phyloP scores from a whole-genome alignment of 2,797 vertebrate species.

The Helarctos malayanus region DNA sequence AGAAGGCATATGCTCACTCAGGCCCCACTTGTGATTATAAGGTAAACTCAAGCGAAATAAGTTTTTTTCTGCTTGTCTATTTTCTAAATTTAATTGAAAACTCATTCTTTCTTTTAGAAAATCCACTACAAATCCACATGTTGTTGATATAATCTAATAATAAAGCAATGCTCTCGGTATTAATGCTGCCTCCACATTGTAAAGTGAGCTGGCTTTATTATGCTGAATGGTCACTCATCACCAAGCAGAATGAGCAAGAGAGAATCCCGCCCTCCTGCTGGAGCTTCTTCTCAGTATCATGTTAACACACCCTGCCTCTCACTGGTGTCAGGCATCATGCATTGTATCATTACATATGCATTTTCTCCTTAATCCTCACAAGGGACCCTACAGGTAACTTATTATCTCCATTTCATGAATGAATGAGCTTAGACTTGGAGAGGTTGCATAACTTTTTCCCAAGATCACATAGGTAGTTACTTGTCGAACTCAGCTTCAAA shows the following conservation, averaged over 20 bases:
- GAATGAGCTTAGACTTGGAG: background rate
- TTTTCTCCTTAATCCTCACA: background rate
- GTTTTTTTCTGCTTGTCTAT: background rate
- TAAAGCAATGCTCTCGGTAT: background rate
- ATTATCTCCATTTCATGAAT: background rate
- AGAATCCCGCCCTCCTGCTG: background rate
- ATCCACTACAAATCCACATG: background rate
- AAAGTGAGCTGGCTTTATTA: background rate
- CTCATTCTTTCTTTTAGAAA: background rate
- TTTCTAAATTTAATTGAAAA: conserved; percentile 56
- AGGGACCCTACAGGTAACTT: background rate
- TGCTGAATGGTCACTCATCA: background rate
- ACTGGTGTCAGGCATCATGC: background rate
- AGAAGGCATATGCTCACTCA: background rate
- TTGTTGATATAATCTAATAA: background rate
- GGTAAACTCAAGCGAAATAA: conserved; percentile 14
- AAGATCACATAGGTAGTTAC: background rate
- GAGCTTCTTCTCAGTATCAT: background rate
- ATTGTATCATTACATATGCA: background rate
- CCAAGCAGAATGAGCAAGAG: background rate
- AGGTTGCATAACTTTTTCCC: background rate
- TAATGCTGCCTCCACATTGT: background rate
- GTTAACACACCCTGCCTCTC: background rate
- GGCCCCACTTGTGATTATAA: background rate
- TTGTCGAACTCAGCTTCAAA: background rate